phyloP scores from a whole-genome alignment of 2,888 invertebrate species.

The Hirtodrosophila histrioides region DNA sequence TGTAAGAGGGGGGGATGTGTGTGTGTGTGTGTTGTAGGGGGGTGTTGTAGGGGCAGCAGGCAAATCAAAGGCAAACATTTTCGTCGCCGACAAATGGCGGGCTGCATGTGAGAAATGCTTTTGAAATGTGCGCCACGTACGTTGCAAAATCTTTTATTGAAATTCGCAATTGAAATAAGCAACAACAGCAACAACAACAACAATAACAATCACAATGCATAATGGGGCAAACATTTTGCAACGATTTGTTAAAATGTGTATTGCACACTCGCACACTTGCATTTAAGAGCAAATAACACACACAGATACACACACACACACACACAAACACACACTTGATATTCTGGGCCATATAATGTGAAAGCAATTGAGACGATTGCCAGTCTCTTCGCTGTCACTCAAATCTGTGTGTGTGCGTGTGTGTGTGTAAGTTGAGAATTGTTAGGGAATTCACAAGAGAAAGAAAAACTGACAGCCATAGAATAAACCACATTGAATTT shows the following conservation, averaged over 20 bases:
- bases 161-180: conserved; percentile 64
- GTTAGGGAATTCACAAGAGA: conserved; percentile 24
- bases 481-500: neutral
- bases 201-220: conserved; percentile 39
- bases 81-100: conserved; percentile 30
- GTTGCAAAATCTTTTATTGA: conserved; percentile 70
- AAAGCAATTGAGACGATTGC: conserved; percentile 63
- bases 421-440: conserved; percentile 20
- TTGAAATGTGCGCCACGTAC: conserved; percentile 76
- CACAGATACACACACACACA: conserved; percentile 13
- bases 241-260: conserved; percentile 64
- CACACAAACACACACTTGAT: conserved; percentile 12
- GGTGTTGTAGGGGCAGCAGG: conserved; percentile 3
- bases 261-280: conserved; percentile 33
- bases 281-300: conserved; percentile 22
- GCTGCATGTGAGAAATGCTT: conserved; percentile 72
- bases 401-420: conserved; percentile 11
- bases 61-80: conserved; percentile 34
- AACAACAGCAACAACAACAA: conserved; percentile 36
- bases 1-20: conserved; percentile 2
- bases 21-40: neutral
- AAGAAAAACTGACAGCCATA: neutral
- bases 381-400: conserved; percentile 38
- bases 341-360: conserved; percentile 44
- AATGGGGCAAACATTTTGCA: conserved; percentile 72